phyloP scores from a whole-genome alignment of 2,113 vertebrate species.

The Azemiops feae region DNA sequence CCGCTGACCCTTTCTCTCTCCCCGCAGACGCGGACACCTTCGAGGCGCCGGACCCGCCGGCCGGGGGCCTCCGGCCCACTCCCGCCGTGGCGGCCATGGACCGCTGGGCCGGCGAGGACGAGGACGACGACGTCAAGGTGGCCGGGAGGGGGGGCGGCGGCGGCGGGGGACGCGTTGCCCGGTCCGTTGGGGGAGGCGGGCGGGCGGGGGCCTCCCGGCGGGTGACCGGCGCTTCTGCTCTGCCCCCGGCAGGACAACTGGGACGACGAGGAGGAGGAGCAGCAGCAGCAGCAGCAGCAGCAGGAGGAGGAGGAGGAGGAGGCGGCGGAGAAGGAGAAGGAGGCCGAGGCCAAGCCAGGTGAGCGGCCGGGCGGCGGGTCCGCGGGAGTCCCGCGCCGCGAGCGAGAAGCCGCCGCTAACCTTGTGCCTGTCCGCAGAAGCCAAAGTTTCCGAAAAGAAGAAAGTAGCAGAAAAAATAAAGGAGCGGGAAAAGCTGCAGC shows the following conservation, averaged over 20 bases:
- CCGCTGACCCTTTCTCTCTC: background rate
- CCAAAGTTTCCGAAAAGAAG: constrained; percentile 93
- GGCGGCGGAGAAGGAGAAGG: constrained; percentile 46
- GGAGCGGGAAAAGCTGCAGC: constrained; percentile 90
- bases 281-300: constrained; percentile 68
- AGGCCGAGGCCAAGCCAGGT: constrained; percentile 76
- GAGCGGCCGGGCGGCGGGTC: constrained; percentile 2
- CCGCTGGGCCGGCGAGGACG: constrained; percentile 92
- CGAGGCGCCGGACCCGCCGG: constrained; percentile 68
- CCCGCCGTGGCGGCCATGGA: constrained; percentile 66
- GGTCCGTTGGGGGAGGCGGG: background rate
- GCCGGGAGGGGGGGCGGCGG: background rate
- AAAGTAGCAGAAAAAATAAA: constrained; percentile 95
- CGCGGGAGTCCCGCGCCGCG: background rate
- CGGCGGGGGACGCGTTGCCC: too few relatives aligned
- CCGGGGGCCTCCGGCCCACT: constrained; percentile 53
- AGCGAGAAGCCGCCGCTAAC: background rate
- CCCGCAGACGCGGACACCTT: constrained; percentile 9
- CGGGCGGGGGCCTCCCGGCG: background rate
- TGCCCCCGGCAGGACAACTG: constrained; percentile 86
- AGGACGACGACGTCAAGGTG: constrained; percentile 91
- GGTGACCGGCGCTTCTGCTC: background rate
- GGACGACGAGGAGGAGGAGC: constrained; percentile 87
- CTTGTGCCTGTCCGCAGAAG: constrained; percentile 67
- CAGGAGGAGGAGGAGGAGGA: constrained; percentile 68